phyloP scores from a whole-genome alignment of 2,113 vertebrate species.

The Motacilla tschutschensis region DNA sequence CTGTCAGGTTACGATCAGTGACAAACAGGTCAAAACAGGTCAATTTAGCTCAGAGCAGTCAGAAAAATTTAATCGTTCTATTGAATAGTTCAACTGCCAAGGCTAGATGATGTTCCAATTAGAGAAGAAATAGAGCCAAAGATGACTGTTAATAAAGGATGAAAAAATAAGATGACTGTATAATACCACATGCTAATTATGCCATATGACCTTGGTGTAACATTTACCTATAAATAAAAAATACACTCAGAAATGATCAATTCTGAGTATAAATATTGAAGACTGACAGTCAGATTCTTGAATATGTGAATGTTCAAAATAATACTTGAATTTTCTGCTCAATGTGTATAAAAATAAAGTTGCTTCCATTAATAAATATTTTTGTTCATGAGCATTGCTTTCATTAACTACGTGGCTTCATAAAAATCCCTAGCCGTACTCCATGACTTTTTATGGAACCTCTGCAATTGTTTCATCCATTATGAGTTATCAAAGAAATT shows the following conservation, averaged over 20 bases:
- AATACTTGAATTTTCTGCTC: conserved; percentile 7
- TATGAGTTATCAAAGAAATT: conserved; percentile 7
- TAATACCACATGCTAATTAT: conserved; percentile 76
- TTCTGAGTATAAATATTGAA: conserved; percentile 26
- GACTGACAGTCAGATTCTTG: not conserved
- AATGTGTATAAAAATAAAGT: not conserved
- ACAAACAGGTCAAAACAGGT: conserved; percentile 84
- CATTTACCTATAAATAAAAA: conserved; percentile 76
- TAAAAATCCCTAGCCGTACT: not conserved
- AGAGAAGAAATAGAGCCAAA: conserved; percentile 81
- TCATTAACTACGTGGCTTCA: not conserved
- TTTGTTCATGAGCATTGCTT: not conserved
- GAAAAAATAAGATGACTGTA: conserved; percentile 74
- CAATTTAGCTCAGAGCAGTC: conserved; percentile 82
- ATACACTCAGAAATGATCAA: conserved; percentile 53
- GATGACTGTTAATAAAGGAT: conserved; percentile 82
- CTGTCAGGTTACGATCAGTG: conserved; percentile 84
- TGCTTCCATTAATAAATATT: conserved; percentile 3
- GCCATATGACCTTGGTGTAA: conserved; percentile 74
- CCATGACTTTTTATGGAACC: not conserved
- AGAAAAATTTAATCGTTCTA: conserved; percentile 84
- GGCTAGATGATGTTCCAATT: conserved; percentile 86
- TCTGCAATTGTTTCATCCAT: not conserved
- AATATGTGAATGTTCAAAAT: not conserved
- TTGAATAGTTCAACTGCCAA: conserved; percentile 84